These are phyloP conservation scores for Caenorhabditis plicata DNA, from an alignment of 2,888 invertebrate species.

Conservation along the genomic window DNA sequence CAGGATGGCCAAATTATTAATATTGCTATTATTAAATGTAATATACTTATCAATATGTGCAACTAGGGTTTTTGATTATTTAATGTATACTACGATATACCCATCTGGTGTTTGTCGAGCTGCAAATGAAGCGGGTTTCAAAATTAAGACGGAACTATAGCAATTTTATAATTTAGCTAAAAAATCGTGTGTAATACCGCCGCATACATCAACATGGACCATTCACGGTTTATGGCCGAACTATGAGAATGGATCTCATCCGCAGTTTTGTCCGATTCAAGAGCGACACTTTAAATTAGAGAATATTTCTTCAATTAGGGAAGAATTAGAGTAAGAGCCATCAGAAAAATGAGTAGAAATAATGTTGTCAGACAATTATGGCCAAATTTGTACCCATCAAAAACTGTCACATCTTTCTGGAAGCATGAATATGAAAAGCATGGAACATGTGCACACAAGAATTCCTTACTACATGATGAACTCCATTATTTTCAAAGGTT, in stretches of 20 bases:
- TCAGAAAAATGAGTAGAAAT: background rate
- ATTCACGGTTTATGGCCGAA: conserved; percentile 53
- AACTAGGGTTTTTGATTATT: conserved; percentile 44
- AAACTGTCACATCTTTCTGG: conserved; percentile 38
- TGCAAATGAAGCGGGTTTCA: conserved; percentile 26
- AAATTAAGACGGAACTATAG: background rate
- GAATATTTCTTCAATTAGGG: conserved; percentile 29
- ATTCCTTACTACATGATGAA: conserved; percentile 26
- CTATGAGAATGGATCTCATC: conserved; percentile 36
- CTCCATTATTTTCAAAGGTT: conserved; percentile 40
- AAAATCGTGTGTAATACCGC: conserved; percentile 47
- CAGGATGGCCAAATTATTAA: too few species aligned
- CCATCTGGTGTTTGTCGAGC: conserved; percentile 47
- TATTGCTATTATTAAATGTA: too few species aligned
- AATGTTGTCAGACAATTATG: conserved; percentile 23
- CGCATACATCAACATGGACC: conserved; percentile 33
- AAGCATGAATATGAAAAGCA: conserved; percentile 54
- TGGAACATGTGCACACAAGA: conserved; percentile 45
- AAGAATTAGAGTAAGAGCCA: conserved; percentile 15
- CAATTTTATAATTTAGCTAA: conserved; percentile 15
- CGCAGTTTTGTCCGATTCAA: conserved; percentile 37
- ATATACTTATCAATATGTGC: too few species aligned
- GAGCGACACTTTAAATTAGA: conserved; percentile 34
- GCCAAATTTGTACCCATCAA: conserved; percentile 43
- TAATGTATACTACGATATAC: conserved; percentile 45